Evolutionary conservation across 2,797 vertebrate genomes (phyloP), one percentile per base, ranked within the genome.

Genomic region (Gallinago nigripennis): DNA sequence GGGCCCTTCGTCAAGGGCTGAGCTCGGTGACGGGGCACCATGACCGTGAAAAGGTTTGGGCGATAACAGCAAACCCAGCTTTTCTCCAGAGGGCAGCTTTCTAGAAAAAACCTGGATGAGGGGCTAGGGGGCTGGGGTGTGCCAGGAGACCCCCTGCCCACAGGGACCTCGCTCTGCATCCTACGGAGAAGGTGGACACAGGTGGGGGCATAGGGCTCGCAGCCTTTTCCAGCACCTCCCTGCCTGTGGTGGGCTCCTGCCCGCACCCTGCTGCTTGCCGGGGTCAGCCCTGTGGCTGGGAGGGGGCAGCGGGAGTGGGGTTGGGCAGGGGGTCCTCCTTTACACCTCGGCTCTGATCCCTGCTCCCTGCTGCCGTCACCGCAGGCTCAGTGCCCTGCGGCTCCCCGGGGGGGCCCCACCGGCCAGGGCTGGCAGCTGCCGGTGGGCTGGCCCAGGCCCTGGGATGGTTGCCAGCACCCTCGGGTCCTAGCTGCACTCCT

Each of bases 261-360:
- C 57, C 27, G 25, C 58, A 33, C 37, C 35, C 41, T 1, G 3
- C 51, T 61, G 33, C 66, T 43, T 80, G 30, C 70, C 0, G 4
- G 57, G 6, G 12, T 57, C 61, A n/a, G 57, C 56, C 35, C 37
- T 57, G 72, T 0, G 0, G 7, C 45, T 68, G 63, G 16, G 18
- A 77, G 73, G 57, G 33, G 18, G 37, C 33, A 57, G 18, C 56
- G 0, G 3, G 33, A 43, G 53, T 4, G 6, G 37, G 14, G 6
- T 6, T 85, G 45, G 76, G 30, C 0, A 0, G 25, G 48, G 48
- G 30, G 45, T 79, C 19, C 35, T 35, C 8, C 45, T 70, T 73
- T 8, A 0, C 48, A 35, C 30, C 24, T 77, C 20, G 0, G 6
- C 69, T 72, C 46, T 0, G 0, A 41, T 75, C 63, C 50, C 50